Evolutionary conservation across 2,113 vertebrate genomes (phyloP).

Genomic region (Channa maculata): DNA sequence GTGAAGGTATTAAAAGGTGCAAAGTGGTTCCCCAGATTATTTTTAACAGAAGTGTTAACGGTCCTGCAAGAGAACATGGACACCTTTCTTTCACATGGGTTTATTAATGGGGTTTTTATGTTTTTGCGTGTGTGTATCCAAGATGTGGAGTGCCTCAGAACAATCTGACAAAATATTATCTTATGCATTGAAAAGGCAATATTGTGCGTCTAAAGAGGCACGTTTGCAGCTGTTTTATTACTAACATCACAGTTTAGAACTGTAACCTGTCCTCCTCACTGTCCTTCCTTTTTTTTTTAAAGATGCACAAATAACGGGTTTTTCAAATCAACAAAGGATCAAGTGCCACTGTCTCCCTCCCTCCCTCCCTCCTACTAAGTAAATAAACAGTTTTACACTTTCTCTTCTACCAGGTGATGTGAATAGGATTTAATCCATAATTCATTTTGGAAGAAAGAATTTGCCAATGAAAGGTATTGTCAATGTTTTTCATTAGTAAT

Average conservation of each 20-base stretch:
- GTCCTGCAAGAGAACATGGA: constrained; percentile 3
- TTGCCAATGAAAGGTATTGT: no score
- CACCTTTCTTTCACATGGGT: constrained; percentile 9
- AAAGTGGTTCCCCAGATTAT: constrained; percentile 33
- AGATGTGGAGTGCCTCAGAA: background rate
- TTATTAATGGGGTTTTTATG: constrained; percentile 30
- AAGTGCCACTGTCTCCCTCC: no score
- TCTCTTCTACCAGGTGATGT: no score
- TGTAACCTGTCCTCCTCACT: background rate
- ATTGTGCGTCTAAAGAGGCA: background rate
- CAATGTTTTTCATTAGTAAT: no score
- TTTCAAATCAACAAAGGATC: no score
- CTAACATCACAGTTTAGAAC: background rate
- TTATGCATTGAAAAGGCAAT: background rate
- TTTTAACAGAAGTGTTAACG: constrained; percentile 21
- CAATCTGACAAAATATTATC: constrained; percentile 16
- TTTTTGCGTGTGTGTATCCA: background rate
- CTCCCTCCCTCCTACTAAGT: no score
- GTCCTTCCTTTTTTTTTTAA: background rate
- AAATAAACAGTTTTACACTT: no score
- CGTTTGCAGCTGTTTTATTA: constrained; percentile 3
- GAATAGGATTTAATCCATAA: no score
- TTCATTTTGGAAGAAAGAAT: no score
- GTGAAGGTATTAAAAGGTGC: constrained; percentile 10
- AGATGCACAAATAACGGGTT: no score